Conservation (phyloP, 2,888 invertebrate genomes). For the Xylocampa areola region DNA sequence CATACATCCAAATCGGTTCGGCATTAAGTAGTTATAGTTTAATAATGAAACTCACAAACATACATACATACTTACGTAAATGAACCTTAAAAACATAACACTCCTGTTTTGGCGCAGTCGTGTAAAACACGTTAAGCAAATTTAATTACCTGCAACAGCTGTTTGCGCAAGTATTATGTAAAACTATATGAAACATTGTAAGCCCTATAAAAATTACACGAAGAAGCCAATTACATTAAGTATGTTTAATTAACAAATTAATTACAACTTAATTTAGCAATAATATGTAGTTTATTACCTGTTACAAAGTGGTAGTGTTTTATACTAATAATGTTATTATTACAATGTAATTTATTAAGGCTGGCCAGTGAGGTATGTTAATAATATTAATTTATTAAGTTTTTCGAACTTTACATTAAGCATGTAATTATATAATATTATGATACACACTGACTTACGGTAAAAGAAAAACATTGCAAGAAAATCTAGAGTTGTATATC, state of each 20-base stretch:
- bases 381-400: not conserved
- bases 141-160: not conserved
- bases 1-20: no score
- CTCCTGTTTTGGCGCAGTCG: no score
- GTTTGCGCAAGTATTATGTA: not conserved
- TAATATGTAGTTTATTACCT: not conserved
- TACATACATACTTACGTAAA: no score
- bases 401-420: not conserved
- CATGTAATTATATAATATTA: no score
- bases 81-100: no score
- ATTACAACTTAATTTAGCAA: constrained; percentile 5
- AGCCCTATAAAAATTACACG: not conserved
- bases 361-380: constrained; percentile 26
- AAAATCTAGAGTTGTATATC: no score
- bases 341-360: constrained; percentile 31
- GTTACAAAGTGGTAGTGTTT: constrained; percentile 4
- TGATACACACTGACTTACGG: no score
- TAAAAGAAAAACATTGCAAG: no score
- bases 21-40: no score
- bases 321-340: not conserved
- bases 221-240: not conserved
- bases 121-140: no score
- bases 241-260: not conserved
- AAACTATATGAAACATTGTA: not conserved
- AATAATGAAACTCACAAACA: no score